Conservation (phyloP, 2,888 invertebrate genomes). For the Papilio elwesi region DNA sequence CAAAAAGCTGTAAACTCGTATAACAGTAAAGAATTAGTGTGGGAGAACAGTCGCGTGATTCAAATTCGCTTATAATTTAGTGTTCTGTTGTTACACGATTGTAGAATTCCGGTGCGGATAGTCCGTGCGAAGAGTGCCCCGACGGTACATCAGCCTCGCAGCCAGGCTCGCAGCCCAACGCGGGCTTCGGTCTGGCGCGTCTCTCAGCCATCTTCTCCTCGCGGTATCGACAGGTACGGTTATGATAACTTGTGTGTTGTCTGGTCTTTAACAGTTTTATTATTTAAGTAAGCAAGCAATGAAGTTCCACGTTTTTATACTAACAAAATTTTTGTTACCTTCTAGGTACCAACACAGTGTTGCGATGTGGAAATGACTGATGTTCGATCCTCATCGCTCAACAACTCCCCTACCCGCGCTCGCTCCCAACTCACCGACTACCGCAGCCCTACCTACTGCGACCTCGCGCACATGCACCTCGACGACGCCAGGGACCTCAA, state of each 20-base stretch:
- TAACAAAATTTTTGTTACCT: not conserved
- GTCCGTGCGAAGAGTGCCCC: constrained; percentile 32
- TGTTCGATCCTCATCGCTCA: constrained; percentile 55
- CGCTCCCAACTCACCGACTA: constrained; percentile 53
- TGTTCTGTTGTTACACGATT: no score
- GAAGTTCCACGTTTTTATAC: not conserved
- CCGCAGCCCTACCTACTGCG: constrained; percentile 66
- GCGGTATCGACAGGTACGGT: constrained; percentile 68
- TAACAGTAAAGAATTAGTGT: no score
- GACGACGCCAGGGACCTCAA: constrained; percentile 59
- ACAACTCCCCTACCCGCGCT: constrained; percentile 55
- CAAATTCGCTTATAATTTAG: no score
- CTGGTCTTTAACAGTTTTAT: not conserved
- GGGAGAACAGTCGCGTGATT: no score
- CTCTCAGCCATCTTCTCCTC: constrained; percentile 74
- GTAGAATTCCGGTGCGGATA: constrained; percentile 13
- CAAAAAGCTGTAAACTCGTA: no score
- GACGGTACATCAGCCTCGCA: constrained; percentile 40
- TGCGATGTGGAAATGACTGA: constrained; percentile 70
- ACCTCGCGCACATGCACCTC: constrained; percentile 58
- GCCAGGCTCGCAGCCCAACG: constrained; percentile 41
- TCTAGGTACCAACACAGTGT: constrained; percentile 69
- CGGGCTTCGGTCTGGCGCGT: constrained; percentile 62
- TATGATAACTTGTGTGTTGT: constrained; percentile 15
- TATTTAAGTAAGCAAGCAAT: no score